These are phyloP conservation scores for Alcedo atthis DNA, from an alignment of 2,797 vertebrate genomes.

Conservation along the genomic window DNA sequence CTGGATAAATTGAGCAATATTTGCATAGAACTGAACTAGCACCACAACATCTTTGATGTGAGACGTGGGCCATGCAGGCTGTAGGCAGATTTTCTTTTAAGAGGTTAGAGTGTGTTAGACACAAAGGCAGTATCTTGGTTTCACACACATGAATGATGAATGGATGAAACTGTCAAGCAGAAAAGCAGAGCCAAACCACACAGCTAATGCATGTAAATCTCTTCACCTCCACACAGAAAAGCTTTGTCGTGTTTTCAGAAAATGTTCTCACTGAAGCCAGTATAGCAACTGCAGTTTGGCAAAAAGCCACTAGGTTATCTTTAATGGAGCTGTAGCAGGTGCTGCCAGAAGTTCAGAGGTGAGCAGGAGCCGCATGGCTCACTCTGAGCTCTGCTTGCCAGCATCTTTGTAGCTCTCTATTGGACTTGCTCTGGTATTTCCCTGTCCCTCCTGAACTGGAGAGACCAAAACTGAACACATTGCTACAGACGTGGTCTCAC, in stretches of 20 bases:
- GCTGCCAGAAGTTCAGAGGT: neutral
- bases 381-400: neutral
- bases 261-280: neutral
- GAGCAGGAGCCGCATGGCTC: neutral
- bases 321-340: accelerated
- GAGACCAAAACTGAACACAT: no score
- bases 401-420: neutral
- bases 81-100: neutral
- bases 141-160: neutral
- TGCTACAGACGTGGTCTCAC: no score
- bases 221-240: neutral
- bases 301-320: neutral
- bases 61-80: neutral
- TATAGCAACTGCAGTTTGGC: accelerated
- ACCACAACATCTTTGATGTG: neutral
- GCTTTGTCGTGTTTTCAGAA: accelerated
- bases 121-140: accelerated
- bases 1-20: neutral
- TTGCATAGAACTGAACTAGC: neutral
- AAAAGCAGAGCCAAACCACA: neutral
- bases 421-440: no score
- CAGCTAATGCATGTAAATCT: neutral
- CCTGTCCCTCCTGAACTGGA: no score
- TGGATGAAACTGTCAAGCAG: neutral
- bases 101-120: neutral